These are phyloP conservation scores for Anoplopoma fimbria DNA, from an alignment of 2,113 vertebrate species.

Conservation along the genomic window DNA sequence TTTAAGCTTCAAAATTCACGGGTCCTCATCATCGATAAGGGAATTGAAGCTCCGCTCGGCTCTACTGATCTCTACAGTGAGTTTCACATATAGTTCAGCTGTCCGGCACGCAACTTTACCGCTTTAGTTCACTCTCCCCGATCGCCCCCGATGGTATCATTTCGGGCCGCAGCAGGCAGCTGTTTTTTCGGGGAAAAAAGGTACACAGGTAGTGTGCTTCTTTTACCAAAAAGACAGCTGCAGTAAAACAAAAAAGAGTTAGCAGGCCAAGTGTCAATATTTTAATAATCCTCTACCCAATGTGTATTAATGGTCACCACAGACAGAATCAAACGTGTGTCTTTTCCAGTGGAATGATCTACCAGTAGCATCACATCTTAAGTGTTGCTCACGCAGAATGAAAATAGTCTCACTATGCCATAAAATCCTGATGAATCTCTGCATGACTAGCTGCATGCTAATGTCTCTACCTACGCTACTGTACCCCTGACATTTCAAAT, in stretches of 20 bases:
- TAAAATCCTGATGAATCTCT: not conserved
- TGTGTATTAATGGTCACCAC: not conserved
- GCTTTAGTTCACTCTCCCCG: too few relatives aligned
- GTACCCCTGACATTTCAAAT: conserved; percentile 49
- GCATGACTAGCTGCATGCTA: conserved; percentile 18
- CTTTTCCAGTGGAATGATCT: not conserved
- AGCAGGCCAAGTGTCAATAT: not conserved
- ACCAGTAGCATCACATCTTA: not conserved
- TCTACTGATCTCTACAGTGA: too few relatives aligned
- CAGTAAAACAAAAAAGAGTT: not conserved
- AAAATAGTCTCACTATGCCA: not conserved
- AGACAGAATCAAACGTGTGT: not conserved
- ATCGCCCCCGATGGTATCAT: too few relatives aligned
- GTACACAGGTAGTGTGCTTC: too few relatives aligned
- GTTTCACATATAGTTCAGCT: too few relatives aligned
- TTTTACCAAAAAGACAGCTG: too few relatives aligned
- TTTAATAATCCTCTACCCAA: not conserved
- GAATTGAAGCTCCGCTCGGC: too few relatives aligned
- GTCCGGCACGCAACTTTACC: too few relatives aligned
- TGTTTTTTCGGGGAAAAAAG: too few relatives aligned
- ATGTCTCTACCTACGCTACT: conserved; percentile 25
- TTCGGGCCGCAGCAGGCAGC: too few relatives aligned
- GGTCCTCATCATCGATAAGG: too few relatives aligned
- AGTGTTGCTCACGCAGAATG: not conserved
- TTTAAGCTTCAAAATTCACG: too few relatives aligned